Evolutionary conservation across 2,888 invertebrate genomes (phyloP), one percentile per base, ranked within the genome.

Genomic region (Drosophila nigricruria): DNA sequence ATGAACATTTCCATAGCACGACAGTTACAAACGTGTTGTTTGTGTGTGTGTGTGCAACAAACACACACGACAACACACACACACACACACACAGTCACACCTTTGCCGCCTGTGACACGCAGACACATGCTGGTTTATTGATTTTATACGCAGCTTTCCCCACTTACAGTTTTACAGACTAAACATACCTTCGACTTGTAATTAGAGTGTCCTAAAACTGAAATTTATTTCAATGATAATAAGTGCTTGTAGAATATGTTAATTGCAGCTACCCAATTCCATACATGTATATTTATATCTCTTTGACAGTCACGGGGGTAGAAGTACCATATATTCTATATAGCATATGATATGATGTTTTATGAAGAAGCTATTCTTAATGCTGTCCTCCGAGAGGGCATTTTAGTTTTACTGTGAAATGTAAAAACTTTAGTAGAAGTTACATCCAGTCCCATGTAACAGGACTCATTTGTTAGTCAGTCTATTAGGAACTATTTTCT

Each of bases 1-100:
- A 78, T 77, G 73, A 89, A 86, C 70, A 79, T 89, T 89, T 88
- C 82, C 69, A 82, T 77, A 84, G 76, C 74, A 70, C 62, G 45
- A 53, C 38, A 57, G 32, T 14, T 45, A 25, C 66, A 42, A 49
- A 62, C 47, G 16, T 30, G 18, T 9, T 9, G 38, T 3, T 8
- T 38, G 42, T 23, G 16, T 65, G 73, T 71, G 61, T 79, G 56
- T 50, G 6, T 20, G 30, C 3, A 25, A 30, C 30, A 30, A 18
- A 45, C 45, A 45, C 56, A 36, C 62, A 63, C 18, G 30, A 18
- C 12, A 53, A 8, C 42, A 18, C 57, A 70, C 64, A 57, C 49
- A 18, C 54, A 18, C 42, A 18, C 57, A 70, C 66, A 56, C 49
- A n/a, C 54, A 20, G 63, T 36, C 49, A 18, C 45, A 23, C 63